These are phyloP conservation scores for Brachylomia viminalis DNA, from an alignment of 2,888 invertebrate genomes.

Conservation along the genomic window DNA sequence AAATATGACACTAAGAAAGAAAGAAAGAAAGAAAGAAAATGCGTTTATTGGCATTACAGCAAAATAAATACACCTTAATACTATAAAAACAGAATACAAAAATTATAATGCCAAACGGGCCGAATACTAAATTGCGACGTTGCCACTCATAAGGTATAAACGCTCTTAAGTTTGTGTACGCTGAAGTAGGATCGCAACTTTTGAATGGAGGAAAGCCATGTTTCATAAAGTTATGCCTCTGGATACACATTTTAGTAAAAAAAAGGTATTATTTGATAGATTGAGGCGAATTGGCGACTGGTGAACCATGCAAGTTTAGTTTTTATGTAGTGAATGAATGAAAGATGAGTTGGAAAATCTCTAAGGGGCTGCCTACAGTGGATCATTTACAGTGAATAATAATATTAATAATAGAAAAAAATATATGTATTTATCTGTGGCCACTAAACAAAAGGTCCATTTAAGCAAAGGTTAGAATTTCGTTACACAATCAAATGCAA, in stretches of 20 bases:
- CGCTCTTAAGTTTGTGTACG: not conserved
- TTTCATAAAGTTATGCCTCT: not conserved
- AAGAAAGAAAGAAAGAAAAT: too few species aligned
- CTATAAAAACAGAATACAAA: too few species aligned
- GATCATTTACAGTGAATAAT: not conserved
- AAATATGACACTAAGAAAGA: too few species aligned
- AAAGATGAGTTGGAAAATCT: constrained; percentile 19
- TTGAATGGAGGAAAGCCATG: too few species aligned
- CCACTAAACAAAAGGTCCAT: constrained; percentile 13
- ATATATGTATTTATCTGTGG: not conserved
- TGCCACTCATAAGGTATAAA: too few species aligned
- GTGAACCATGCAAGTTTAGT: constrained; percentile 13
- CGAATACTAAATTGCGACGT: too few species aligned
- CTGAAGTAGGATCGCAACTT: not conserved
- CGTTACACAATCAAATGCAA: constrained; percentile 38
- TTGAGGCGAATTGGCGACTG: constrained; percentile 5
- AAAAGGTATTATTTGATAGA: constrained; percentile 13
- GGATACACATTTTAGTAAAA: not conserved
- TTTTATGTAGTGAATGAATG: too few species aligned
- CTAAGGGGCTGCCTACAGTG: not conserved
- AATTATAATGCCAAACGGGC: too few species aligned
- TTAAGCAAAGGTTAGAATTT: constrained; percentile 35
- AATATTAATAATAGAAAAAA: not conserved
- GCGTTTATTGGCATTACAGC: too few species aligned
- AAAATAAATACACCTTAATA: too few species aligned